Base-by-base conservation (phyloP, 2,113 vertebrate species). In the Chlorocebus sabaeus region DNA sequence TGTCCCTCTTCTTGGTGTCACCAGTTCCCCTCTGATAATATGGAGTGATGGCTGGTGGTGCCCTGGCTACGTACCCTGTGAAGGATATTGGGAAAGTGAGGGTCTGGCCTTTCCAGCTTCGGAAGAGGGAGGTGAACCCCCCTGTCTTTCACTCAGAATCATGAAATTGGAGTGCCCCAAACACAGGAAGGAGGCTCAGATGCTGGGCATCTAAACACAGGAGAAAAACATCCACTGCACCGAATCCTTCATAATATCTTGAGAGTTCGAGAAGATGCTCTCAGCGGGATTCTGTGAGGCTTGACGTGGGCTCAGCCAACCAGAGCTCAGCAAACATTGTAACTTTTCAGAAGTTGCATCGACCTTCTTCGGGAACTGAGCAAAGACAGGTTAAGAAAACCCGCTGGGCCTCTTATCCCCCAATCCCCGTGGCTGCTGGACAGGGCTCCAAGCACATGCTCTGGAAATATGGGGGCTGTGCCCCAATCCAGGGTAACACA, bases 401-500 rank as follows among this genome's bases (percentile, higher is more conserved):
- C 89, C 22, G 25, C 76, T 52, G 86, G 57, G 38, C 38, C n/a
- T 25, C 17, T 13, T 30, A 7, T 25, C 13, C 30, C 20, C 30
- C 76, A 32, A 3, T 30, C 35, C 7, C 75, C 2, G 45, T 30
- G 68, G 81, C 76, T 89, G 25, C 79, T 11, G 30, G 78, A 40
- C 4, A 18, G 75, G 40, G 18, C 72, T 70, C 52, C n/a, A 16
- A 78, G 30, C 22, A 55, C 52, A 23, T 30, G 45, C 40, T 88
- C 70, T 43, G 92, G 81, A 32, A 57, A 70, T 18, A 7, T 2
- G 48, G 94, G 68, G 14, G 35, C 83, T 38, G 67, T 25, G 79
- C 14, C 0, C 35, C 81, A 70, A 70, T 87, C 23, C 3, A 32
- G 89, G 35, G 57, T 92, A 96, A 95, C 98, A 97, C 97, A 89